Conservation (phyloP, 2,113 vertebrate species). For the Pelodiscus sinensis region DNA sequence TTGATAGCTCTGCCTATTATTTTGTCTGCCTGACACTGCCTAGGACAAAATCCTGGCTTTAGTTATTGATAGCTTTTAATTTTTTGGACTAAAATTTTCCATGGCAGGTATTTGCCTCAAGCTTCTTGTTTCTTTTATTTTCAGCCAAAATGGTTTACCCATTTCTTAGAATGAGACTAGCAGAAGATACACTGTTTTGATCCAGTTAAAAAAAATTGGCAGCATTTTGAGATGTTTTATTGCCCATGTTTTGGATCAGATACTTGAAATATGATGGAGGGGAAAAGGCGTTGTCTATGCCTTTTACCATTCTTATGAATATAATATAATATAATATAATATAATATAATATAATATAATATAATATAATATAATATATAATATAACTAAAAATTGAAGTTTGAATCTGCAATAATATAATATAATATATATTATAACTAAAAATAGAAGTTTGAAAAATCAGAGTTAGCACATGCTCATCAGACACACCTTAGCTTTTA, state of each 20-base stretch:
- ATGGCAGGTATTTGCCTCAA: background rate
- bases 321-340: constrained; percentile 62
- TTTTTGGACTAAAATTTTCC: background rate
- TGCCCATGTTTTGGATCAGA: background rate
- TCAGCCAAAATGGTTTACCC: rapidly evolving
- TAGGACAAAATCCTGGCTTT: background rate
- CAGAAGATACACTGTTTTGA: background rate
- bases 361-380: no score
- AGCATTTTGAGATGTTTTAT: background rate
- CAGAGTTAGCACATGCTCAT: background rate
- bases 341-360: no score
- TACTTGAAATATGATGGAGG: background rate
- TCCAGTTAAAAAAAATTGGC: background rate
- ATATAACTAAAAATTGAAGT: background rate
- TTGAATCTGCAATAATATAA: constrained; percentile 51
- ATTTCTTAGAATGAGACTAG: background rate
- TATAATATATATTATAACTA: no score
- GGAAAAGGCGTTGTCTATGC: background rate
- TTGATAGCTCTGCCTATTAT: background rate
- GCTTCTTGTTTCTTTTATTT: background rate
- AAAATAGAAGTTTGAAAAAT: constrained; percentile 12
- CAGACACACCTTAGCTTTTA: background rate
- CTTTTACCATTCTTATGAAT: constrained; percentile 29
- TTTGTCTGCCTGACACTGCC: background rate
- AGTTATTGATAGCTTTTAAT: background rate